These are phyloP conservation scores for Rattus norvegicus DNA, from an alignment of 2,113 vertebrate species.

Conservation along the genomic window DNA sequence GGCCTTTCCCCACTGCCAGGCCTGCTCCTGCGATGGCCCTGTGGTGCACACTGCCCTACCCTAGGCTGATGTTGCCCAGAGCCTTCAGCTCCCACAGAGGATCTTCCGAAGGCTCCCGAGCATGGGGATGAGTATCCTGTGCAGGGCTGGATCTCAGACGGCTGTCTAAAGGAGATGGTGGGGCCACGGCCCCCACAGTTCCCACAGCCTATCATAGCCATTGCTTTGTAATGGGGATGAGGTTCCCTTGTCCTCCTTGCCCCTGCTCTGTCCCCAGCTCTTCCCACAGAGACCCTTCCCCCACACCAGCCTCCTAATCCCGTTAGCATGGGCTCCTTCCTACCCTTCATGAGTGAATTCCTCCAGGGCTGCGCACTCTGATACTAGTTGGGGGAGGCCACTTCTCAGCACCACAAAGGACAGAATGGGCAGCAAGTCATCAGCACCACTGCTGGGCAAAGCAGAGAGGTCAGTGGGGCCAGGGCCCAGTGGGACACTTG, in stretches of 20 bases:
- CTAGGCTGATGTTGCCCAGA: background rate
- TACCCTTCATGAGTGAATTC: conserved; percentile 98
- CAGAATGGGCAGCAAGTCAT: conserved; percentile 96
- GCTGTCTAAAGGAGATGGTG: background rate
- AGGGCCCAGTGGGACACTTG: accelerated
- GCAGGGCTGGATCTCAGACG: no score
- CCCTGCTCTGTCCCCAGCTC: background rate
- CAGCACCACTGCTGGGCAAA: conserved; percentile 90
- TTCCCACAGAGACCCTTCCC: background rate
- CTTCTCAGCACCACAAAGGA: conserved; percentile 94
- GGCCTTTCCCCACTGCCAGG: background rate
- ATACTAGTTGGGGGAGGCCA: conserved; percentile 93
- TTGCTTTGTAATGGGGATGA: background rate
- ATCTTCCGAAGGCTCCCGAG: background rate
- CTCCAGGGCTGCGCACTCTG: conserved; percentile 95
- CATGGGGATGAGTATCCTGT: no score
- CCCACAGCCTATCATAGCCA: background rate
- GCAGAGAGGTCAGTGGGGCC: background rate
- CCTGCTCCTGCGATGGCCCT: background rate
- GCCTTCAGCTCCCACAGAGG: background rate
- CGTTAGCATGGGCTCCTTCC: conserved; percentile 17
- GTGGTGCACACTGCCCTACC: background rate
- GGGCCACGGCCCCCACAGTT: no score
- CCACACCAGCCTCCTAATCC: background rate
- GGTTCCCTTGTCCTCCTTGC: background rate